phyloP scores from a whole-genome alignment of 2,113 vertebrate species.

The Pundamilia nyererei region DNA sequence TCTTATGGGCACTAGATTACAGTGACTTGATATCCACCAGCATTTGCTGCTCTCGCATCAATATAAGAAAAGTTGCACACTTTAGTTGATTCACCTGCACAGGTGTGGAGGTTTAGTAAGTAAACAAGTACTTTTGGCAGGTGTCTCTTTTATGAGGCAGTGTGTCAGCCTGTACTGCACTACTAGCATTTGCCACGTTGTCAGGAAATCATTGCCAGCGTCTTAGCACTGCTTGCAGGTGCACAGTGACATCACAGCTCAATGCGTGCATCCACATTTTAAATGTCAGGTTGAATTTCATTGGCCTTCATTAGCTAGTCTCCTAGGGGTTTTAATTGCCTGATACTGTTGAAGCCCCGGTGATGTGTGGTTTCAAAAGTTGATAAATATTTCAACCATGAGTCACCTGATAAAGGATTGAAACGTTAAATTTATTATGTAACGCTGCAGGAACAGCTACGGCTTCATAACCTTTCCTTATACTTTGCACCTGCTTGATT shows the following conservation, averaged over 20 bases:
- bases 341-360: not conserved
- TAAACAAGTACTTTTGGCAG: constrained; percentile 15
- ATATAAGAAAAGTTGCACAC: not conserved
- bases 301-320: not conserved
- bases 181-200: not conserved
- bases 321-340: not conserved
- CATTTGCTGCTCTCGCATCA: not conserved
- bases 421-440: not conserved
- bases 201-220: not conserved
- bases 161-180: not conserved
- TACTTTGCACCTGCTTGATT: not conserved
- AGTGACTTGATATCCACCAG: not conserved
- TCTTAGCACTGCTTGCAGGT: constrained; percentile 1
- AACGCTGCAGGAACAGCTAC: not conserved
- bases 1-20: not conserved
- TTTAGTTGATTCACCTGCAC: not conserved
- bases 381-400: not conserved
- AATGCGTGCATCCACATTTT: not conserved
- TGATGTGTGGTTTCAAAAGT: not conserved
- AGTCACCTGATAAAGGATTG: not conserved
- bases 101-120: constrained; percentile 32
- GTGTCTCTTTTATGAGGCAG: constrained; percentile 13
- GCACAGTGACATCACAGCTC: not conserved
- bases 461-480: not conserved
- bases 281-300: constrained; percentile 37